Percentiles rank a stretch among this genome's conserved stretches.
phyloP scores from a whole-genome alignment of 23 tunicate species.

The Trididemnum miniatum region DNA sequence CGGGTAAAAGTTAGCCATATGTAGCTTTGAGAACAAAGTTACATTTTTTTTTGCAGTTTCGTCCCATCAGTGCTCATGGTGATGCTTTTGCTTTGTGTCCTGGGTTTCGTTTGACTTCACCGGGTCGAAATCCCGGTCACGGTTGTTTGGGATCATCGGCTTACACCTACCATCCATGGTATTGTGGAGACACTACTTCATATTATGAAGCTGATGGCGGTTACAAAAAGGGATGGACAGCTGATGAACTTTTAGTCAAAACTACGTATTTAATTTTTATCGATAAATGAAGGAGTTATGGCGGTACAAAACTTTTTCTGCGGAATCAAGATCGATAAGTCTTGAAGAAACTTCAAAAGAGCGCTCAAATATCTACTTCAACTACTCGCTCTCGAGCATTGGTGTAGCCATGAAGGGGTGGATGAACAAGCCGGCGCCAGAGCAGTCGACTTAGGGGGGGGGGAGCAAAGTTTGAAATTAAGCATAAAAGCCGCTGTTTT shows the following conservation, averaged over 20 bases:
- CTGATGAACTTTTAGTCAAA: background rate
- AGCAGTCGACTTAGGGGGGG: no score
- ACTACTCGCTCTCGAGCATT: no score
- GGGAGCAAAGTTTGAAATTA: no score
- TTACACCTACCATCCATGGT: background rate
- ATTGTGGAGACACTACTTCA: background rate
- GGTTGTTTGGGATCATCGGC: constrained; percentile 16
- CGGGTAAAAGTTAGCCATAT: background rate
- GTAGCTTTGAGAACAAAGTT: background rate
- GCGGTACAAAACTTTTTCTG: no score
- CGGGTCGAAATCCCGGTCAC: background rate
- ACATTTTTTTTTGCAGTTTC: background rate
- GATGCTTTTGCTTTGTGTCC: constrained; percentile 18
- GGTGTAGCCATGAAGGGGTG: no score
- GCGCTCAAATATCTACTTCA: no score
- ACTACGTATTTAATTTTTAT: constrained; percentile 10
- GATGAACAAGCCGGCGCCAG: no score
- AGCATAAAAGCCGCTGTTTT: no score
- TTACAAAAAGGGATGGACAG: constrained; percentile 6
- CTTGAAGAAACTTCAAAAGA: no score
- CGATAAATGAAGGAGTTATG: no score
- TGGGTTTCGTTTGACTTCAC: background rate
- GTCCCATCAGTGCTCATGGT: background rate
- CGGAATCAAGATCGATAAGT: no score
- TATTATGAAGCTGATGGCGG: background rate